Percentiles rank a stretch among this genome's conserved stretches.
phyloP scores from a whole-genome alignment of 2,888 invertebrate species.

The Laothoe populi region DNA sequence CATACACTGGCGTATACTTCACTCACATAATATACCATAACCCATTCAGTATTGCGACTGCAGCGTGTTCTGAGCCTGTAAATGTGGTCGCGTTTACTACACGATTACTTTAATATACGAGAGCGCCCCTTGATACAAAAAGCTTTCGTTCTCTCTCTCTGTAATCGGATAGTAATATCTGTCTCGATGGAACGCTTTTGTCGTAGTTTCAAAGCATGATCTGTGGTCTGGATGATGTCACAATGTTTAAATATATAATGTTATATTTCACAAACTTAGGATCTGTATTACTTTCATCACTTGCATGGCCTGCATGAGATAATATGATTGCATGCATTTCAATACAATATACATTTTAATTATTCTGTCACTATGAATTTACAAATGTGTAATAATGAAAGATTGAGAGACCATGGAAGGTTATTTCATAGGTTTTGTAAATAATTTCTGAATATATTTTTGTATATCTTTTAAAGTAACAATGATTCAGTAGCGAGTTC shows the following conservation, averaged over 20 bases:
- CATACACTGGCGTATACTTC: conserved; percentile 81
- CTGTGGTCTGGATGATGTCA: conserved; percentile 20
- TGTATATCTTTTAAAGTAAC: not conserved
- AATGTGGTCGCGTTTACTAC: conserved; percentile 71
- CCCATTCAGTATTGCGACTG: conserved; percentile 76
- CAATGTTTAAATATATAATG: conserved; percentile 7
- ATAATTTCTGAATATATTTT: conserved; percentile 6
- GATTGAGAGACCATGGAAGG: too few species aligned
- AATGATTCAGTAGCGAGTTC: not conserved
- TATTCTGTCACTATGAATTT: not conserved
- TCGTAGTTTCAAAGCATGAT: conserved; percentile 68
- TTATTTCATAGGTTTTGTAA: not conserved
- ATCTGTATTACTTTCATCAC: conserved; percentile 12
- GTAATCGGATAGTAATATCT: conserved; percentile 67
- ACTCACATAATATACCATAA: conserved; percentile 79
- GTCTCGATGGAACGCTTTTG: conserved; percentile 61
- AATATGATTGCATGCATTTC: conserved; percentile 16
- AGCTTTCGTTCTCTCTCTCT: conserved; percentile 34
- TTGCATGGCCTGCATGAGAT: conserved; percentile 20
- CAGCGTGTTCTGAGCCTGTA: conserved; percentile 69
- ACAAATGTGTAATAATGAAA: conserved; percentile 4
- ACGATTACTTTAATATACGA: conserved; percentile 52
- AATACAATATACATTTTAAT: conserved; percentile 1
- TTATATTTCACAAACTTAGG: conserved; percentile 3
- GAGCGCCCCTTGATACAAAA: not conserved